These are phyloP conservation scores for Melozone crissalis DNA, from an alignment of 2,113 vertebrate genomes.

Conservation along the genomic window DNA sequence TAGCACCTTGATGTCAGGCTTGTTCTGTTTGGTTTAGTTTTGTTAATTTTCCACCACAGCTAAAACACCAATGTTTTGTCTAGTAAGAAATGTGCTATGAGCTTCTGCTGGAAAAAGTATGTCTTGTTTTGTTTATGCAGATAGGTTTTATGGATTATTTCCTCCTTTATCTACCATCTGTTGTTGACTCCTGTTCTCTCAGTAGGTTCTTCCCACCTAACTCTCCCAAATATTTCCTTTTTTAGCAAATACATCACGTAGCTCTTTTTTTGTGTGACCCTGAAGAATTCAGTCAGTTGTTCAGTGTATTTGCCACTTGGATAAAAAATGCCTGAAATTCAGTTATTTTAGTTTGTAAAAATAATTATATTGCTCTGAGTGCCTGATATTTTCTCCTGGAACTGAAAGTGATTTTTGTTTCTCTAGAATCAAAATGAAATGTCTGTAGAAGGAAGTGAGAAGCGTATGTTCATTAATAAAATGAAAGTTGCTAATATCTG, in stretches of 20 bases:
- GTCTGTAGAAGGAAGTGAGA: background rate
- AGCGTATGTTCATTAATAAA: background rate
- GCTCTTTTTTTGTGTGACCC: background rate
- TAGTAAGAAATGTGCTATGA: conserved; percentile 1
- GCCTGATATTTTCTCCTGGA: background rate
- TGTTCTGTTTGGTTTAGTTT: background rate
- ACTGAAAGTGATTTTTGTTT: background rate
- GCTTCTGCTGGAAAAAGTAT: conserved; percentile 25
- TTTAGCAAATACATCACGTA: background rate
- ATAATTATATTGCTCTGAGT: background rate
- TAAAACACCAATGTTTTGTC: conserved; percentile 7
- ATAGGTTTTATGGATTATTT: conserved; percentile 25
- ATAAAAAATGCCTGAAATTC: background rate
- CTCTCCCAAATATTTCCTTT: conserved; percentile 10
- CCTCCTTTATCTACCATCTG: conserved; percentile 11
- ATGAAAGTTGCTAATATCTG: background rate
- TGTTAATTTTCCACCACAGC: conserved; percentile 28
- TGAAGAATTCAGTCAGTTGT: background rate
- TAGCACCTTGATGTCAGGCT: background rate
- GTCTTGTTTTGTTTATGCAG: conserved; percentile 18
- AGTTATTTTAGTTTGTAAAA: background rate
- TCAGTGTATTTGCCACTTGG: background rate
- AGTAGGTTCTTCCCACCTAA: background rate
- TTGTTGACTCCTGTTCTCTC: background rate
- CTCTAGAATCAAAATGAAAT: background rate